phyloP scores from a whole-genome alignment of 2,797 vertebrate genomes.

The Ptychadena robeensis region DNA sequence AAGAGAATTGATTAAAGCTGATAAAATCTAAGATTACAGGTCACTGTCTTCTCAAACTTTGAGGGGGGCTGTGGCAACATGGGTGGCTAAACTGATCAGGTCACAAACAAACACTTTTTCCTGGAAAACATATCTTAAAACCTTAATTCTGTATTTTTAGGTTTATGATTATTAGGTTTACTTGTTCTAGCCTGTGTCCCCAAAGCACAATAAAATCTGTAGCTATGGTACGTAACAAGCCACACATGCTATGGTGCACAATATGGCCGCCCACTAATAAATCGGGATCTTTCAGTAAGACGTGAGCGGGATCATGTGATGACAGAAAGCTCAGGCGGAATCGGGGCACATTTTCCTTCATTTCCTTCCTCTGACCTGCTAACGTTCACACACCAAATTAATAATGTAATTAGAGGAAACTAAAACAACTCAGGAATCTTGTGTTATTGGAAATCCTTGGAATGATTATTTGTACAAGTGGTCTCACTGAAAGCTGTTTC shows the following conservation, averaged over 20 bases:
- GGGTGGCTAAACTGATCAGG: no score
- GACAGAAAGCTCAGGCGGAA: constrained; percentile 56
- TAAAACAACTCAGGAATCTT: constrained; percentile 29
- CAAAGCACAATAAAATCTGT: constrained; percentile 17
- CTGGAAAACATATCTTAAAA: not conserved
- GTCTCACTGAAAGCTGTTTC: constrained; percentile 50
- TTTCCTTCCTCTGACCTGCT: constrained; percentile 59
- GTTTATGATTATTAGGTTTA: not conserved
- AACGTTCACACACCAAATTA: constrained; percentile 57
- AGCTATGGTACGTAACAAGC: constrained; percentile 27
- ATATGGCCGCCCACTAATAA: constrained; percentile 33
- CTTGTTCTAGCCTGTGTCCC: constrained; percentile 5
- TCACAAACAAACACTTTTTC: no score
- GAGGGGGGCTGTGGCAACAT: no score
- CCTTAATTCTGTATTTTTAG: not conserved
- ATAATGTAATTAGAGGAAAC: constrained; percentile 55
- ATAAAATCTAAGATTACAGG: not conserved
- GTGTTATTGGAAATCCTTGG: constrained; percentile 37
- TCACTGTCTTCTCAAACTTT: not conserved
- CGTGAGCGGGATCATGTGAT: constrained; percentile 38
- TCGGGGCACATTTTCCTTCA: constrained; percentile 55
- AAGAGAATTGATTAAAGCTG: not conserved
- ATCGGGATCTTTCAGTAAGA: constrained; percentile 38
- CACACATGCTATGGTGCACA: constrained; percentile 25
- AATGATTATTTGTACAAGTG: constrained; percentile 59